Evolutionary conservation across 2,888 invertebrate species (phyloP), one percentile per base, ranked within the genome.

Genomic region (Alentia gelatinosa): DNA sequence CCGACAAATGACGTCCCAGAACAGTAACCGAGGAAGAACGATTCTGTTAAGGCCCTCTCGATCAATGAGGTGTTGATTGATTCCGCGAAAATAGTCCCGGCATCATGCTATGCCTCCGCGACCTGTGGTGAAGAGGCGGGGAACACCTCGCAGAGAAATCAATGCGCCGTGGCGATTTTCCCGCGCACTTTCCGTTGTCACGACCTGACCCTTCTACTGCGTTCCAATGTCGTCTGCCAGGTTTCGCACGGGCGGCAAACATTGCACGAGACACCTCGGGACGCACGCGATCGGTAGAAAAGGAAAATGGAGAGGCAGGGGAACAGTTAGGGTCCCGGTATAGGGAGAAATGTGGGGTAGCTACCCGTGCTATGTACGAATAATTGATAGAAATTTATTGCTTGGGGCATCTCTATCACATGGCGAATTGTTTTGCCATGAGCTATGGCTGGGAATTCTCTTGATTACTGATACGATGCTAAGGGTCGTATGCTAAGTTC

Each of bases 51-150:
- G 56, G 12, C 56, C n/a, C 39, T 39, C 39, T 39, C 79, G 79
- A 79, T 79, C 79, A 79, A 79, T 79, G 39, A 19, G 79, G 39
- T 19, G 35, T 35, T 79, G 79, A 79, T 79, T 79, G 79, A 79
- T 79, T 56, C 79, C 39, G 79, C n/a, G 19, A 79, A 79, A 37
- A 39, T 79, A 79, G 79, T 79, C 79, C 79, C 79, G n/a, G 39
- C 79, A 23, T 79, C 79, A 79, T 79, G 79, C 79, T 35, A 37
- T 39, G 37, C 37, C 37, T 12, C 37, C 37, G 12, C 39, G 79
- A 79, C 79, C 79, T 74, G 74, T 33, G 74, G 74, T 33, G 33
- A 5, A 74, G 74, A 33, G 30, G 30, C 74, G 74, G 74, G n/a
- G 56, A 56, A 56, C 56, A 56, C 68, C 68, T 68, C 68, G 33